These are phyloP conservation scores for Tricholauxania praeusta DNA, from an alignment of 2,888 invertebrate species.

Conservation along the genomic window DNA sequence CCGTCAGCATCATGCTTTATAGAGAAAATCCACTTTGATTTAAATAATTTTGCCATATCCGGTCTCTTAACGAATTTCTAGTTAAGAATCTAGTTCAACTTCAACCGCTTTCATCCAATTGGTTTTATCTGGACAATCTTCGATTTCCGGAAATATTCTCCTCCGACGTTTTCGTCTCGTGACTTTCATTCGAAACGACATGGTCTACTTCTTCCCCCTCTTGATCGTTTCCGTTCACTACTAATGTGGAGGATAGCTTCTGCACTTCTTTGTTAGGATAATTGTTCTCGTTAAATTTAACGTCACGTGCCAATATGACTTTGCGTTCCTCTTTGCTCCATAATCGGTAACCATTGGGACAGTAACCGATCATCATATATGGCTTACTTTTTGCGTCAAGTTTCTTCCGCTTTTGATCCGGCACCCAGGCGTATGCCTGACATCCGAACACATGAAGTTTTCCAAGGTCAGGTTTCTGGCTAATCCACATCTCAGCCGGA, in stretches of 20 bases:
- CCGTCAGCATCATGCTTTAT: slow-evolving; percentile 10
- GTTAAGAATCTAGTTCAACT: slow-evolving; percentile 1
- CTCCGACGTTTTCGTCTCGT: not conserved
- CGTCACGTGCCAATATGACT: not conserved
- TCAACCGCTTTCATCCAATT: slow-evolving; percentile 3
- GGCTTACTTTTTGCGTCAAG: slow-evolving; percentile 48
- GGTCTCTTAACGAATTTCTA: not conserved
- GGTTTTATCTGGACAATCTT: not conserved
- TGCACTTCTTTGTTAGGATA: slow-evolving; percentile 27
- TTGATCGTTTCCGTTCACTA: not conserved
- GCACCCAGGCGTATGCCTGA: too few species aligned
- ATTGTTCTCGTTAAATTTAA: slow-evolving; percentile 22
- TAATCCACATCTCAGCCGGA: slow-evolving; percentile 60
- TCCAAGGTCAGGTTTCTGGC: slow-evolving; percentile 53
- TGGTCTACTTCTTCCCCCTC: not conserved
- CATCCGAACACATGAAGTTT: too few species aligned
- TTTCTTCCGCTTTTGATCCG: slow-evolving; percentile 51
- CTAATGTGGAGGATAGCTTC: not conserved
- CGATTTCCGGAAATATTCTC: not conserved
- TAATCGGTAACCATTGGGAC: not conserved
- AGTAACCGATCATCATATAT: not conserved
- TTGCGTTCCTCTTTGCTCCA: not conserved
- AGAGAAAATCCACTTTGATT: not conserved
- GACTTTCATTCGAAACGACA: too few species aligned
- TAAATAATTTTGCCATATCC: not conserved